Conservation (phyloP, 2,113 vertebrate species). For the Anthoscopus minutus region DNA sequence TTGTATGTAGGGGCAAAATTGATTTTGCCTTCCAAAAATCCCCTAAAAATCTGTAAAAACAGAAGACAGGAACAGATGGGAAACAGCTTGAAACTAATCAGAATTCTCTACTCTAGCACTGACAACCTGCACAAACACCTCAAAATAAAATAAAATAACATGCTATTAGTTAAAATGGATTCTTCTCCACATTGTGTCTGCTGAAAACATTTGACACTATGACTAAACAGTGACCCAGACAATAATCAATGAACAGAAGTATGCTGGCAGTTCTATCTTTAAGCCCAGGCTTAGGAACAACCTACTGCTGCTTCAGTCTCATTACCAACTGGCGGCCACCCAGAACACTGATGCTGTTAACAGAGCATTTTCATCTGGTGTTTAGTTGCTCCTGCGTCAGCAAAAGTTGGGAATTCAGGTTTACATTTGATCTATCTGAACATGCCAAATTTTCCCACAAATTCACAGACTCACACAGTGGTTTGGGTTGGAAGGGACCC, state of each 20-base stretch:
- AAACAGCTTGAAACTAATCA: neutral
- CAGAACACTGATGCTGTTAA: neutral
- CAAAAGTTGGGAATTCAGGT: neutral
- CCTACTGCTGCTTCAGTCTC: neutral
- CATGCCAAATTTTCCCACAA: neutral
- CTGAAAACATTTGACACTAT: neutral
- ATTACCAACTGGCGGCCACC: neutral
- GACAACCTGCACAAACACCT: neutral
- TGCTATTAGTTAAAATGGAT: neutral
- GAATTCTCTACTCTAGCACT: neutral
- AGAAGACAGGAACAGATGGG: neutral
- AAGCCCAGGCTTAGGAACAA: neutral
- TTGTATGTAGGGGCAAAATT: constrained; percentile 98
- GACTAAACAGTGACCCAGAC: neutral
- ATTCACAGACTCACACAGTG: neutral
- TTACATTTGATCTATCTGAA: neutral
- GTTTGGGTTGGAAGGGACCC: neutral
- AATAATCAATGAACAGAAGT: neutral
- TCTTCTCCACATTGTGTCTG: neutral
- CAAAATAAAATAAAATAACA: neutral
- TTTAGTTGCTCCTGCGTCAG: neutral
- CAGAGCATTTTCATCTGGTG: neutral
- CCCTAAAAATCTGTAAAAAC: constrained; percentile 83
- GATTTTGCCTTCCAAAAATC: constrained; percentile 91
- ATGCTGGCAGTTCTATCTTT: neutral